Percentiles rank a stretch among this genome's conserved stretches.
phyloP scores from a whole-genome alignment of 2,797 vertebrate species.

The Saguinus oedipus region DNA sequence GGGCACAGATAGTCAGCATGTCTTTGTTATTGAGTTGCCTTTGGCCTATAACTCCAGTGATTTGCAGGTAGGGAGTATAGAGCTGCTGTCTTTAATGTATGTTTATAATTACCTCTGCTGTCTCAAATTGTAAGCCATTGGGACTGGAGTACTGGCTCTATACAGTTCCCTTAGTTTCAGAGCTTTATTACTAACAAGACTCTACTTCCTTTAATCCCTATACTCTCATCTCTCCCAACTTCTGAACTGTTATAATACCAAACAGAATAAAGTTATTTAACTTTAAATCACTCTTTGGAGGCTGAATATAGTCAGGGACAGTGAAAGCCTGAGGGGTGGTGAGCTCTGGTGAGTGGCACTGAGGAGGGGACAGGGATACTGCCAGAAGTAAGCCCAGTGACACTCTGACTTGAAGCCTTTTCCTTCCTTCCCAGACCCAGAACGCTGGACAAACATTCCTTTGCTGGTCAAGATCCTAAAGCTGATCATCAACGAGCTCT shows the following conservation, averaged over 20 bases:
- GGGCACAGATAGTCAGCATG: fast-evolving
- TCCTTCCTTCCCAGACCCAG: conserved; percentile 89
- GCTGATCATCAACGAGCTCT: conserved; percentile 97
- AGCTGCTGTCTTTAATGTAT: neutral
- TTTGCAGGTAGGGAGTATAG: neutral
- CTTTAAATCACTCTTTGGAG: neutral
- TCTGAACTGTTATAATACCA: neutral
- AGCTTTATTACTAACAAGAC: neutral
- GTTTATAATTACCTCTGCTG: neutral
- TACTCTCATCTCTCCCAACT: neutral
- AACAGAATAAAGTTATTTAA: neutral
- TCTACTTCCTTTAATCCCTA: neutral
- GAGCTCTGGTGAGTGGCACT: neutral
- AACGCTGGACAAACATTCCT: conserved; percentile 98
- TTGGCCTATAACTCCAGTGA: neutral
- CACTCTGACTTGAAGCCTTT: neutral
- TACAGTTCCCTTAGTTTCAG: neutral
- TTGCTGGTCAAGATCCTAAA: conserved; percentile 98
- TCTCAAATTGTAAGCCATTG: no score
- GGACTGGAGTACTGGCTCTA: neutral
- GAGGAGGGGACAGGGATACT: neutral
- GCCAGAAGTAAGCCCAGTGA: neutral
- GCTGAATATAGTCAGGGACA: neutral
- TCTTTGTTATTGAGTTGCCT: neutral
- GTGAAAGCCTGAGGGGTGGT: neutral